Conservation (phyloP, 1,140 invertebrate genomes). For the Drosophila gunungcola region DNA sequence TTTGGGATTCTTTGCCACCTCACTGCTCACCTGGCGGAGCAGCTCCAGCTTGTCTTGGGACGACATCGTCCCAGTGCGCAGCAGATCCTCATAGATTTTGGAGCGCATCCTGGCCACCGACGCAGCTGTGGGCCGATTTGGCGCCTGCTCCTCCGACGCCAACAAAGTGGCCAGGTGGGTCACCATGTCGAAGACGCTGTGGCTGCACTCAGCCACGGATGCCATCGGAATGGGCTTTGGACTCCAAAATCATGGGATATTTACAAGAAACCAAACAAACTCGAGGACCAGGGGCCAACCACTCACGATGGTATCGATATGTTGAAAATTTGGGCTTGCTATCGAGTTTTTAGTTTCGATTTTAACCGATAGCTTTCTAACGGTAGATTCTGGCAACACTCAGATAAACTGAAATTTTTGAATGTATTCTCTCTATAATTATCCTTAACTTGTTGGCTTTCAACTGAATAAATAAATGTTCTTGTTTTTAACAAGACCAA, state of each 20-base stretch:
- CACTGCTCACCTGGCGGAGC: neutral
- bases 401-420: too few relatives aligned
- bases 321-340: neutral
- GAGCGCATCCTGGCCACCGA: conserved; percentile 31
- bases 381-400: too few relatives aligned
- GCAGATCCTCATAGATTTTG: conserved; percentile 50
- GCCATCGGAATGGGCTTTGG: conserved; percentile 33
- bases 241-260: conserved; percentile 2
- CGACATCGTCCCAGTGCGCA: conserved; percentile 10
- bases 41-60: conserved; percentile 1
- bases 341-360: too few relatives aligned
- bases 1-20: conserved; percentile 3
- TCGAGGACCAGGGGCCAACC: too few relatives aligned
- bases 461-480: too few relatives aligned
- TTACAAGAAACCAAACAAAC: neutral
- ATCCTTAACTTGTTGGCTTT: too few relatives aligned
- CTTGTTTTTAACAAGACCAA: too few relatives aligned
- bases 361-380: too few relatives aligned
- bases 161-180: conserved; percentile 44
- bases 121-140: conserved; percentile 35
- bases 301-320: neutral
- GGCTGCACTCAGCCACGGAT: conserved; percentile 7
- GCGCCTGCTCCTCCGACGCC: conserved; percentile 11
- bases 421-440: too few relatives aligned
- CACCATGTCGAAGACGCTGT: conserved; percentile 33